These are phyloP conservation scores for Linyphia triangularis DNA, from an alignment of 2,888 invertebrate species.

Conservation along the genomic window DNA sequence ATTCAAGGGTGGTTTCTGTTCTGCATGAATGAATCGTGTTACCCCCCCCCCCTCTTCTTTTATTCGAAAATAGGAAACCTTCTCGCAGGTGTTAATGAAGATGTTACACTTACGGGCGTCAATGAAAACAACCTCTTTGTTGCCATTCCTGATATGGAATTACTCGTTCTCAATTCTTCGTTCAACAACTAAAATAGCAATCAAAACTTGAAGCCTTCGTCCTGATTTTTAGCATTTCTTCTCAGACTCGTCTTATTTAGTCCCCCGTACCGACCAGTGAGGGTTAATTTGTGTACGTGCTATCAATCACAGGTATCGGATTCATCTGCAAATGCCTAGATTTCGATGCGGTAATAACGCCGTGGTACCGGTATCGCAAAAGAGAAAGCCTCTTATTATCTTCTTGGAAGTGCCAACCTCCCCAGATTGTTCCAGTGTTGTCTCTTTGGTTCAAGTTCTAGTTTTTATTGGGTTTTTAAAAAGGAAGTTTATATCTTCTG, in stretches of 20 bases:
- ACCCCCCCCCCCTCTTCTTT: not conserved
- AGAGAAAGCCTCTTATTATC: not conserved
- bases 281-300: not conserved
- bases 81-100: conserved; percentile 36
- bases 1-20: conserved; percentile 22
- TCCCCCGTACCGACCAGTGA: not conserved
- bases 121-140: conserved; percentile 12
- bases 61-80: not conserved
- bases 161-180: not conserved
- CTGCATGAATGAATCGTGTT: conserved; percentile 15
- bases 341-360: too few relatives aligned
- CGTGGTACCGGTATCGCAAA: too few relatives aligned
- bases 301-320: not conserved
- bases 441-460: too few relatives aligned
- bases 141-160: not conserved
- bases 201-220: not conserved
- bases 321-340: too few relatives aligned
- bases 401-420: not conserved
- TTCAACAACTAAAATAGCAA: not conserved
- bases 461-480: too few relatives aligned
- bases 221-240: not conserved
- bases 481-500: not conserved
- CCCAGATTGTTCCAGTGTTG: too few relatives aligned
- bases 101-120: not conserved
- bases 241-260: not conserved